Conservation (phyloP, 2,797 vertebrate species). For the Danio aesculapii region DNA sequence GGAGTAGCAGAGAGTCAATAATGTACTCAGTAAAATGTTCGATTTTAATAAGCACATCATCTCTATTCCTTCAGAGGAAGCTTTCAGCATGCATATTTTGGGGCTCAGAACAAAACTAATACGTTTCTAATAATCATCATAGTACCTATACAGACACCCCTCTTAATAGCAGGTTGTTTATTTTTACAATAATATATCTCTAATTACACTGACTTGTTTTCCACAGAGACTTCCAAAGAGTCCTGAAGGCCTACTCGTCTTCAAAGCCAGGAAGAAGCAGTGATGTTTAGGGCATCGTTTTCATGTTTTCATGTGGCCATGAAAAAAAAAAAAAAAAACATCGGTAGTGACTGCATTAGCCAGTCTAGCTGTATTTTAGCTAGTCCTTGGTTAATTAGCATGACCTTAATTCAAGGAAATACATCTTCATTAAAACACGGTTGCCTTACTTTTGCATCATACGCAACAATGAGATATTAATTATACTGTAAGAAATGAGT, state of each 20-base stretch:
- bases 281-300: not conserved
- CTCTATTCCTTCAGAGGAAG: constrained; percentile 41
- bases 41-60: constrained; percentile 51
- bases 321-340: constrained; percentile 4
- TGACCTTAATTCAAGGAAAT: constrained; percentile 40
- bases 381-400: constrained; percentile 13
- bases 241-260: constrained; percentile 6
- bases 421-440: constrained; percentile 6
- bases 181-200: not conserved
- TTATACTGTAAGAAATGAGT: constrained; percentile 32
- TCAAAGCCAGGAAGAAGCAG: constrained; percentile 3
- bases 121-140: constrained; percentile 41
- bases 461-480: constrained; percentile 3
- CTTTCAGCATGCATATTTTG: constrained; percentile 47
- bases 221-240: not conserved
- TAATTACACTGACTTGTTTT: not conserved
- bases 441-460: constrained; percentile 51
- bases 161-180: not conserved
- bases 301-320: not conserved
- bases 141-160: not conserved
- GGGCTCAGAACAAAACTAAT: constrained; percentile 30
- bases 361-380: not conserved
- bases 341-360: constrained; percentile 10
- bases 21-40: constrained; percentile 36
- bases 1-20: constrained; percentile 9